Evolutionary conservation across 2,113 vertebrate species (phyloP).

Genomic region (Xenotilapia flavipinnis): DNA sequence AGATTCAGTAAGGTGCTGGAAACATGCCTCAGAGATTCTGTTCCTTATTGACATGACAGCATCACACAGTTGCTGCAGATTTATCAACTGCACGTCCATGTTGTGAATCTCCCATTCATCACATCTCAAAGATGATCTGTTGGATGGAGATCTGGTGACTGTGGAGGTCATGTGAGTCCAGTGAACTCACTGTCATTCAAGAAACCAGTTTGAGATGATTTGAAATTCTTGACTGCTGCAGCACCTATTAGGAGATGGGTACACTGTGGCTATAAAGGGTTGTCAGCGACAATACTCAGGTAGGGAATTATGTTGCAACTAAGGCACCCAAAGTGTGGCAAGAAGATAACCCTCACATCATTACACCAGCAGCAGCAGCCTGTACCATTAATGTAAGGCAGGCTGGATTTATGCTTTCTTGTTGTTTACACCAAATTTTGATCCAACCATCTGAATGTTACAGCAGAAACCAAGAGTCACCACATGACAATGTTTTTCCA

Average conservation of each 20-base stretch:
- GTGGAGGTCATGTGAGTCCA: not conserved
- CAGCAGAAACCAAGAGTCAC: not conserved
- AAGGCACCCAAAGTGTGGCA: not conserved
- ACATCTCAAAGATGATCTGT: not conserved
- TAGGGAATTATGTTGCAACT: not conserved
- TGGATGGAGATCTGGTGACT: not conserved
- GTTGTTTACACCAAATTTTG: not conserved
- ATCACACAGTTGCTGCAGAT: not conserved
- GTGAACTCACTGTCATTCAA: not conserved
- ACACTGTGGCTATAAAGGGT: not conserved
- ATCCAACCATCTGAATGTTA: not conserved
- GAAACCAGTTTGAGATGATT: not conserved
- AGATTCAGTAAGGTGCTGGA: not conserved
- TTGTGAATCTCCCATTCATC: not conserved
- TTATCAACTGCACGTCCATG: not conserved
- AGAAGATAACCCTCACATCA: not conserved
- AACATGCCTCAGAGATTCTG: not conserved
- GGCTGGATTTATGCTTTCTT: not conserved
- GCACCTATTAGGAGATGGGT: not conserved
- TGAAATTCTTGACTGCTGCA: not conserved
- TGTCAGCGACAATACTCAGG: not conserved
- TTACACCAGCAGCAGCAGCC: not conserved
- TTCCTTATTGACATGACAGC: not conserved
- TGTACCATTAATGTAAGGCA: not conserved
- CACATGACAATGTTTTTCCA: not conserved